Evolutionary conservation across 2,888 invertebrate species (phyloP).

Genomic region (Rhingia rostrata): DNA sequence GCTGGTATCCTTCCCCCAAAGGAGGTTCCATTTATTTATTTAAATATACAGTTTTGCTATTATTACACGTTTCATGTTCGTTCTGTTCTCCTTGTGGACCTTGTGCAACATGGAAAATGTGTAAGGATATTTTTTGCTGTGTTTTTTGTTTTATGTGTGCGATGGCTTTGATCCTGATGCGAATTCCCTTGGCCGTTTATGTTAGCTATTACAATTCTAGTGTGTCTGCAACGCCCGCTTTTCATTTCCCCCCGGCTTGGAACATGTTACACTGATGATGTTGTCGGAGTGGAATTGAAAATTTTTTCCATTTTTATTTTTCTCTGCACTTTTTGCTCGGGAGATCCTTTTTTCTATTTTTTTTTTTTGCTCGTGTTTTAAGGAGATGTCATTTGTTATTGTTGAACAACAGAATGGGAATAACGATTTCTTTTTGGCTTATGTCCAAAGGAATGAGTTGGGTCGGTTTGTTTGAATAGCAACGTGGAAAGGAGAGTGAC

Average conservation of each 20-base stretch:
- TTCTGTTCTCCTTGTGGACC: constrained; percentile 18
- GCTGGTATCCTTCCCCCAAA: constrained; percentile 1
- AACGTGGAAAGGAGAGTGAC: constrained; percentile 43
- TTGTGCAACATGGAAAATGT: constrained; percentile 15
- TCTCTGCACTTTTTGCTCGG: constrained; percentile 16
- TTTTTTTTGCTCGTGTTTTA: constrained; percentile 30
- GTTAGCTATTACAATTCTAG: constrained; percentile 59
- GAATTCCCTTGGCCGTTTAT: constrained; percentile 62
- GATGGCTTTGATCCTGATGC: constrained; percentile 62
- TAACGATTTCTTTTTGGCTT: constrained; percentile 71
- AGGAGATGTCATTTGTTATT: constrained; percentile 71
- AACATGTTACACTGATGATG: constrained; percentile 69
- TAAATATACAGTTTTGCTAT: constrained; percentile 56
- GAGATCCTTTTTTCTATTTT: constrained; percentile 19
- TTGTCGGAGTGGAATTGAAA: constrained; percentile 67
- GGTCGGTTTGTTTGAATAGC: constrained; percentile 59
- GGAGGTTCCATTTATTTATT: constrained; percentile 41
- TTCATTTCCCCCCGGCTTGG: constrained; percentile 25
- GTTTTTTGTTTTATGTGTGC: constrained; percentile 20
- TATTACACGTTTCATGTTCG: constrained; percentile 18
- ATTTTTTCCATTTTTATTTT: constrained; percentile 18
- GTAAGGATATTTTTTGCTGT: not conserved
- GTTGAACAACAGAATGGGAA: constrained; percentile 71
- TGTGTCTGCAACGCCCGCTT: constrained; percentile 36
- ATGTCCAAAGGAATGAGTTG: constrained; percentile 71